Evolutionary conservation across 2,113 vertebrate species (phyloP), one percentile per base, ranked within the genome.

Genomic region (Neofelis nebulosa): DNA sequence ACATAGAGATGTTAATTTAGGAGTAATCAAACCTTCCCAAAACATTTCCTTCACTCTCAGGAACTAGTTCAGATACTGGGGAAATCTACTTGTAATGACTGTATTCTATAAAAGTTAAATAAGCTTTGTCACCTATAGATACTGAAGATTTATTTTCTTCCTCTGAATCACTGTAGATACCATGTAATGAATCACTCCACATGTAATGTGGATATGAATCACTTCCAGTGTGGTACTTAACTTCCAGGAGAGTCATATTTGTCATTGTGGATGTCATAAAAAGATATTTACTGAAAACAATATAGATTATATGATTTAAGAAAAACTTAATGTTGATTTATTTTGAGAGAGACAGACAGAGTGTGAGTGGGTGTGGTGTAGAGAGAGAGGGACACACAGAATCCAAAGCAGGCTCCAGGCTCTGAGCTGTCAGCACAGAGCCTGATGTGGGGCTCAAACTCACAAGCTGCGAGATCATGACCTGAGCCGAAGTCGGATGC

Each of bases 181-280:
- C 8, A 55, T 36, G n/a, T 36, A 50, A 92, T 92, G 96, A 98
- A 68, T 98, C 97, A 97, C n/a, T 92, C 76, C 81, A 61, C 8
- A 36, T 65, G 18, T 74, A 91, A 91, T 38, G 9, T 74, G 81
- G 82, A 4, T 18, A 68, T 97, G 96, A 97, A 41, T 98, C 97
- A 97, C 25, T 95, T 83, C 89, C 65, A 25, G 66, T 66, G 9
- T 63, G 21, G 14, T 11, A 3, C 25, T 92, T 50, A 14, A 83
- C 82, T 92, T 66, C 79, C 8, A 21, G 48, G 36, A 95, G 55
- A 94, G 71, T 52, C 80, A 21, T 0, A 7, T 55, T 48, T 88
- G 55, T 61, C 78, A 31, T 2, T 48, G 29, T 31, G 41, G 27
- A 38, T 65, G 15, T 38, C 63, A 52, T 80, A 52, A 11, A 82